Evolutionary conservation across 2,888 invertebrate genomes (phyloP), one percentile per base, ranked within the genome.

Genomic region (Celastrina argiolus): DNA sequence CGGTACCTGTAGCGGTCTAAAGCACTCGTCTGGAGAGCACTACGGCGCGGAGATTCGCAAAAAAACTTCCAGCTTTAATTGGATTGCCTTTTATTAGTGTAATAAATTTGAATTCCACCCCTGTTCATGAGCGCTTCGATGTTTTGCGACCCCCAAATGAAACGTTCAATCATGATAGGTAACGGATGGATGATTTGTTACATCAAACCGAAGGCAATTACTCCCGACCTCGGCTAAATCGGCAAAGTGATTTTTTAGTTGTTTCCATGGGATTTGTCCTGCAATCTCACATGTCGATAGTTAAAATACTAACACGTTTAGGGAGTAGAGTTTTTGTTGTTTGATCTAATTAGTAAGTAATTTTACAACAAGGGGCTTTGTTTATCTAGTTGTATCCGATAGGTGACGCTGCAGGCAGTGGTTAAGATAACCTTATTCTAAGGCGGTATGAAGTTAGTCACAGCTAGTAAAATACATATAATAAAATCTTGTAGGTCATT

Each of bases 81-180:
- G 89, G 87, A 87, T 84, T 83, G 86, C 83, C 81, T 87, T 89
- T 89, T 89, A 88, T 88, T 88, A 87, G 85, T 82, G 84, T 85
- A 82, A 86, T 88, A 88, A 88, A 88, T 88, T 88, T 83, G 85
- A 84, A 85, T 86, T 86, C 83, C 63, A 61, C 83, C 81, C 81
- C 81, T 79, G 77, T 78, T 72, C 71, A 70, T 70, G 69, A 69
- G 70, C 73, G 67, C 76, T 73, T 74, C 75, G 14, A 76, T 82
- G 82, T 83, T 81, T 78, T 74, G 77, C 73, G 81, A 80, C 79
- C 77, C 80, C 78, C 78, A 74, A 78, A 78, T 76, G 77, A 74
- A 75, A 78, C 61, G 36, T 39, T 61, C 61, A 61, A 61, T 61
- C 61, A 61, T 76, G 12, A 22, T 51, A 5, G 22, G 51, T 51